Conservation (phyloP, 2,888 invertebrate genomes). For the Diaphora mendica region DNA sequence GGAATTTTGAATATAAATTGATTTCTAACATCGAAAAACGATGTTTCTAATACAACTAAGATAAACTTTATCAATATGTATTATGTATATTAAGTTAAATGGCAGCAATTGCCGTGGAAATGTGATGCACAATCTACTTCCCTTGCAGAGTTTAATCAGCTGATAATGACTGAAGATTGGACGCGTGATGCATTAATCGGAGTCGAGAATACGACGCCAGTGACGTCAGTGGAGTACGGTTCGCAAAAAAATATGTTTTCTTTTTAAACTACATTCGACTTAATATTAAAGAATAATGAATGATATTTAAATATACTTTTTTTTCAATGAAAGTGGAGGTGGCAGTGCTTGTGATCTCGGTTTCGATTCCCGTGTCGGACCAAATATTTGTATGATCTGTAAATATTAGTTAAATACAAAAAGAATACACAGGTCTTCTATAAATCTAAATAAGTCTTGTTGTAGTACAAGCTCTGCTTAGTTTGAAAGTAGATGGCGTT, state of each 20-base stretch:
- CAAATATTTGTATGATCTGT: too few species aligned
- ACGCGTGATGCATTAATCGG: constrained; percentile 47
- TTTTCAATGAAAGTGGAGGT: too few species aligned
- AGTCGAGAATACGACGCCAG: constrained; percentile 18
- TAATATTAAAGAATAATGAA: too few species aligned
- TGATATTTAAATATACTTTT: too few species aligned
- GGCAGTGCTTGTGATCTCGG: too few species aligned
- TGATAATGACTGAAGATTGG: constrained; percentile 49
- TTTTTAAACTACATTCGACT: not conserved
- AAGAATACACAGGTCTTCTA: too few species aligned
- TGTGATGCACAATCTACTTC: constrained; percentile 27
- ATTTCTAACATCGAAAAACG: not conserved
- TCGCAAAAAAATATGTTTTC: constrained; percentile 2
- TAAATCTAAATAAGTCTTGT: too few species aligned
- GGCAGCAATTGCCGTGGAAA: constrained; percentile 23
- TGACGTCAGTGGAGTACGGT: constrained; percentile 27
- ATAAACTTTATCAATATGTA: constrained; percentile 6
- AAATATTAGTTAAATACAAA: too few species aligned
- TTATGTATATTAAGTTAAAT: constrained; percentile 23
- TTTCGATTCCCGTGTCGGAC: too few species aligned
- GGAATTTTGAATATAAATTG: not conserved
- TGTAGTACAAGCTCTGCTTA: too few species aligned
- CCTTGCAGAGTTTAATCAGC: constrained; percentile 48
- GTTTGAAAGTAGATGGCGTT: too few species aligned
- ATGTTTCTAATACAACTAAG: not conserved